A percentile compares a stretch with the other conserved stretches of the same genome.
phyloP scores from a whole-genome alignment of 2,888 invertebrate genomes.

The Tipula unca region DNA sequence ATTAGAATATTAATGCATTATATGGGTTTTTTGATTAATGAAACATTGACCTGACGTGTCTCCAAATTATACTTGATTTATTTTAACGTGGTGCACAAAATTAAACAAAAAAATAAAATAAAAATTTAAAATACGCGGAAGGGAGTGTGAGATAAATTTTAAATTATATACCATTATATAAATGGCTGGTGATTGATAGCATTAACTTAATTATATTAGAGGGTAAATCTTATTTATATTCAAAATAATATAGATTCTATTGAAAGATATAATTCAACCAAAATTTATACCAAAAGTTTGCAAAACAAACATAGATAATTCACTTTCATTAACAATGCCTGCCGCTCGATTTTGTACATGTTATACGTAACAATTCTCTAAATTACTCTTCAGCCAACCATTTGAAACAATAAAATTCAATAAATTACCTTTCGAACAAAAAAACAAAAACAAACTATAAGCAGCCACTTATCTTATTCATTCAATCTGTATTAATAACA shows the following conservation, averaged over 20 bases:
- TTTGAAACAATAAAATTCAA: not conserved
- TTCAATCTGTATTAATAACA: constrained; percentile 8
- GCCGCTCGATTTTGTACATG: not conserved
- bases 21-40: not conserved
- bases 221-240: not conserved
- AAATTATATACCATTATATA: not conserved
- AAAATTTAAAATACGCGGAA: not conserved
- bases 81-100: not conserved
- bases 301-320: not conserved
- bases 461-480: not conserved
- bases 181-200: not conserved
- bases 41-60: not conserved
- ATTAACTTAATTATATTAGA: not conserved
- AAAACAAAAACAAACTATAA: not conserved
- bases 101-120: no score
- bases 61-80: not conserved
- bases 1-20: not conserved
- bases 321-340: not conserved
- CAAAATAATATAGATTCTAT: not conserved
- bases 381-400: not conserved
- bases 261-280: not conserved
- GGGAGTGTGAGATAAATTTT: not conserved
- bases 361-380: not conserved
- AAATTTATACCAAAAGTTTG: not conserved
- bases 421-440: not conserved